Evolutionary conservation across 1,140 invertebrate genomes (phyloP).

Genomic region (Steinernema khuongi): DNA sequence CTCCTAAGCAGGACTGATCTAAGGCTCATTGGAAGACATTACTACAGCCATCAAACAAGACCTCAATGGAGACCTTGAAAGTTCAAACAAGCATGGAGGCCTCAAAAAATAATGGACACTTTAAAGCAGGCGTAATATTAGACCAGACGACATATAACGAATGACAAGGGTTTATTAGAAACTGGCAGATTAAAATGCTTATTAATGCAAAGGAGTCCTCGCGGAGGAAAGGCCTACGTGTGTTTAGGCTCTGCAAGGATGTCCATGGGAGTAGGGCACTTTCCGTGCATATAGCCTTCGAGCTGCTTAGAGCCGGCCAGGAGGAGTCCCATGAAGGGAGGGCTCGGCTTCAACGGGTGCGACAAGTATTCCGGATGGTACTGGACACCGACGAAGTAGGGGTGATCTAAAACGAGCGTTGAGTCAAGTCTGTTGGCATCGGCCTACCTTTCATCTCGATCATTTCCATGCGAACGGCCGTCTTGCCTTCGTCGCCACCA

Average conservation of each 20-base stretch:
- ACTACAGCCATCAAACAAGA: too few species aligned
- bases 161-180: too few species aligned
- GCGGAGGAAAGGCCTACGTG: too few species aligned
- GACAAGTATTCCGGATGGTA: conserved; percentile 97
- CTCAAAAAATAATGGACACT: too few species aligned
- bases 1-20: too few species aligned
- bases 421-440: neutral
- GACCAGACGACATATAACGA: too few species aligned
- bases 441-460: conserved; percentile 65
- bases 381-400: conserved; percentile 89
- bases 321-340: conserved; percentile 88
- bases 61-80: too few species aligned
- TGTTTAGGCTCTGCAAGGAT: neutral
- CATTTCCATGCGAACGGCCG: conserved; percentile 75
- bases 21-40: too few species aligned
- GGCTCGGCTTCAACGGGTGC: conserved; percentile 82
- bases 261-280: neutral
- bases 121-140: too few species aligned
- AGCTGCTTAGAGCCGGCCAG: conserved; percentile 70
- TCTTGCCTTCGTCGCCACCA: conserved; percentile 59
- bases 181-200: too few species aligned
- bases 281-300: neutral
- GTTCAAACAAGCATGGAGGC: too few species aligned
- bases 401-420: conserved; percentile 66
- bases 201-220: too few species aligned